Evolutionary conservation across 2,113 vertebrate species (phyloP).

Genomic region (Sylvietta virens): DNA sequence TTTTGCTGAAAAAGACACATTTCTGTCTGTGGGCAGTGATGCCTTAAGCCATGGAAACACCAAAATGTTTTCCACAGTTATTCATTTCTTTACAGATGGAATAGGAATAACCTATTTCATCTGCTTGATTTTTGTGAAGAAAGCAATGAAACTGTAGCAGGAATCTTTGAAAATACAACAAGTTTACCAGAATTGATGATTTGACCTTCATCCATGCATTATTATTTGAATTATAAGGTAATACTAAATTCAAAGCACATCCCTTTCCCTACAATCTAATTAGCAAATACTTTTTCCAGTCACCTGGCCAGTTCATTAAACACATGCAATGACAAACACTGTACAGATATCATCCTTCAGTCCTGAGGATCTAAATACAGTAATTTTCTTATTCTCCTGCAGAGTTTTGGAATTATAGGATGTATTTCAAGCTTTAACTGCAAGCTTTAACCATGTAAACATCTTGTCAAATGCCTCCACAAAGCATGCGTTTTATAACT

Average conservation of each 20-base stretch:
- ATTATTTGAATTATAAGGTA: neutral
- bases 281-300: neutral
- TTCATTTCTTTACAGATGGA: neutral
- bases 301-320: neutral
- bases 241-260: neutral
- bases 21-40: neutral
- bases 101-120: neutral
- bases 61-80: neutral
- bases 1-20: constrained; percentile 21
- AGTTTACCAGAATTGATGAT: neutral
- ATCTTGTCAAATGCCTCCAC: neutral
- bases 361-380: neutral
- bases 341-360: neutral
- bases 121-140: neutral
- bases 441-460: neutral
- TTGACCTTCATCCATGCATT: neutral
- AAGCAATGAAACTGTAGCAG: neutral
- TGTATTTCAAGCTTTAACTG: neutral
- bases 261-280: neutral
- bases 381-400: neutral
- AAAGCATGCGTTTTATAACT: neutral
- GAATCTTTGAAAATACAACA: neutral
- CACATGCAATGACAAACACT: neutral
- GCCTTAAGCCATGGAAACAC: neutral
- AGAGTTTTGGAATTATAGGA: neutral